Conservation (phyloP, 2,888 invertebrate genomes). For the Caenorhabditis drosophilae region DNA sequence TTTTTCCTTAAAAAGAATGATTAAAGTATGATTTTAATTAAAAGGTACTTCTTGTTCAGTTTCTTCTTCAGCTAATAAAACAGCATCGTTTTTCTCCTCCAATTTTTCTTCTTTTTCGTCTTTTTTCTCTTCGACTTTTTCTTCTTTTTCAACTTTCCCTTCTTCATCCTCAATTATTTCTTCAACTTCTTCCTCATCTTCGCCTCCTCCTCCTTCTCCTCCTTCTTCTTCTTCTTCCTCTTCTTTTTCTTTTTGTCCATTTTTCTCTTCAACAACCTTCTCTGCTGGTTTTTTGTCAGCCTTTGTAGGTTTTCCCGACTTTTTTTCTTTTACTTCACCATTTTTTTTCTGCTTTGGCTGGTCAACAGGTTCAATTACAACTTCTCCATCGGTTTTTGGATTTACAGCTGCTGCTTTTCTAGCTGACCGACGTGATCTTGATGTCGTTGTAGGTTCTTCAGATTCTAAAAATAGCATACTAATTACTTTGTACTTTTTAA, state of each 20-base stretch:
- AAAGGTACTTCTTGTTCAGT: too few relatives aligned
- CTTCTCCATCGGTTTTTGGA: too few relatives aligned
- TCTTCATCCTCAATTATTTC: conserved; percentile 5
- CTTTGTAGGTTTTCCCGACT: conserved; percentile 7
- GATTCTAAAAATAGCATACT: conserved; percentile 5
- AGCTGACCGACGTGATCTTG: conserved; percentile 6
- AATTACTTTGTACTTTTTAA: neutral
- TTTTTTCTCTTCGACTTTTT: neutral
- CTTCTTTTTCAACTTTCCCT: neutral
- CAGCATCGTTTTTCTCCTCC: conserved; percentile 1
- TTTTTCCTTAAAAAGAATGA: neutral
- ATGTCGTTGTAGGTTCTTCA: conserved; percentile 12
- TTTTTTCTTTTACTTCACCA: conserved; percentile 8
- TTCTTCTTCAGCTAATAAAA: too few relatives aligned
- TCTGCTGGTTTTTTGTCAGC: conserved; percentile 2
- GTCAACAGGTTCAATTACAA: too few relatives aligned
- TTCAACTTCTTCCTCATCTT: neutral
- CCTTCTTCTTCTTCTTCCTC: conserved; percentile 1
- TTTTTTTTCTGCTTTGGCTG: conserved; percentile 7
- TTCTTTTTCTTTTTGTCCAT: neutral
- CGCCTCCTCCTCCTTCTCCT: neutral
- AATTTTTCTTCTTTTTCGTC: neutral
- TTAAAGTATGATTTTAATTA: too few relatives aligned
- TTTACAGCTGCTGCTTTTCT: too few relatives aligned
- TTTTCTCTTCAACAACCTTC: neutral